Evolutionary conservation across 53 echinoderm and acorn worm species (phyloP).

Genomic region (Paracentrotus lividus): DNA sequence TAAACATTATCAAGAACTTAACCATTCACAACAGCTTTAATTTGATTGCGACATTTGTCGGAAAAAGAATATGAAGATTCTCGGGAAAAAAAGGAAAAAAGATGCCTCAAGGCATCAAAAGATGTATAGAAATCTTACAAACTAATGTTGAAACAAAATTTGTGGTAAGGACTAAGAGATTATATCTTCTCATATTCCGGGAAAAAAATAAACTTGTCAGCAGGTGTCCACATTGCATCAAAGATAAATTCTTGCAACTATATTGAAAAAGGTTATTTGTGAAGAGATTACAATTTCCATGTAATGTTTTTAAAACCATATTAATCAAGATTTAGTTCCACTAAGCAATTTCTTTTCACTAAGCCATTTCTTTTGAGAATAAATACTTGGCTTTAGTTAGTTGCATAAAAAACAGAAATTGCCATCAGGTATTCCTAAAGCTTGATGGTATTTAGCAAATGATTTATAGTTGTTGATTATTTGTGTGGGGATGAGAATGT

Average conservation of each 20-base stretch:
- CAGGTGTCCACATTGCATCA: no score
- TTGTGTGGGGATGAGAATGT: not conserved
- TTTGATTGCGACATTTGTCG: not conserved
- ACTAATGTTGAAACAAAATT: no score
- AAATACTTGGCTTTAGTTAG: not conserved
- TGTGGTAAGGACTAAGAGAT: no score
- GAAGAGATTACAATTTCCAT: not conserved
- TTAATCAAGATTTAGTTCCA: not conserved
- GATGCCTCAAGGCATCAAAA: not conserved
- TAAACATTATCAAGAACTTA: slow-evolving; percentile 14
- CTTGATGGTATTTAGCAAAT: no score
- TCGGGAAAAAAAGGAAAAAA: not conserved
- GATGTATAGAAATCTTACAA: no score
- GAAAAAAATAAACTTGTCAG: no score
- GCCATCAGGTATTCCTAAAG: not conserved
- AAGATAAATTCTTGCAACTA: not conserved
- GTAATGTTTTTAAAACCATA: not conserved
- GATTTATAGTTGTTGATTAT: not conserved
- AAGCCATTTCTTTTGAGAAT: not conserved
- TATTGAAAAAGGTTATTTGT: not conserved
- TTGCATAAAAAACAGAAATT: not conserved
- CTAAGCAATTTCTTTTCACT: no score
- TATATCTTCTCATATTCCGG: no score
- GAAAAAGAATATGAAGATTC: not conserved
- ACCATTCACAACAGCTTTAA: not conserved